phyloP scores from a whole-genome alignment of 2,797 vertebrate species.

The Neosalanx taihuensis region DNA sequence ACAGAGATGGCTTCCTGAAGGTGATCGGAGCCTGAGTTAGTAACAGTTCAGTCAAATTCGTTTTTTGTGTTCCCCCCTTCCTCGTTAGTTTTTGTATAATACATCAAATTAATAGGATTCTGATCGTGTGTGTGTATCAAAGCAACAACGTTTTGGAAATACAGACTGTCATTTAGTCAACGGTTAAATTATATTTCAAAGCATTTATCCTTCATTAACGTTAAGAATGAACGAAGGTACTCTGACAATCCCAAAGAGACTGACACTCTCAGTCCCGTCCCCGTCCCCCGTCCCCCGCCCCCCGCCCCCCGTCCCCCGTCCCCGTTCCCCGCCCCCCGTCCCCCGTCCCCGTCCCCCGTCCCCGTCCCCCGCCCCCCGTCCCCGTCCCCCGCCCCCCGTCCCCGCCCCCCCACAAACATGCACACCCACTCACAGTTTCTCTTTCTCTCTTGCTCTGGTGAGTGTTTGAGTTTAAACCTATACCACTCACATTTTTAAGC shows the following conservation, averaged over 20 bases:
- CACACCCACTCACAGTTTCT: neutral
- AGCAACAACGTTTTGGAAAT: too few species aligned
- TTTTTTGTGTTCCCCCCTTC: neutral
- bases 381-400: neutral
- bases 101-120: too few species aligned
- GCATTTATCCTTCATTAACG: too few species aligned
- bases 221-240: neutral
- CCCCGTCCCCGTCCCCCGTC: too few species aligned
- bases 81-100: too few species aligned
- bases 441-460: neutral
- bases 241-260: neutral
- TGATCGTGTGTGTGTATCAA: too few species aligned
- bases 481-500: constrained; percentile 9
- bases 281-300: too few species aligned
- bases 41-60: neutral
- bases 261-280: neutral
- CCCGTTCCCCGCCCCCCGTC: neutral
- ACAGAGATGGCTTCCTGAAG: constrained; percentile 22
- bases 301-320: too few species aligned
- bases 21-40: neutral
- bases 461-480: constrained; percentile 22
- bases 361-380: too few species aligned
- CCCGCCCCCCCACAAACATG: neutral
- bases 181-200: too few species aligned
- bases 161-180: too few species aligned